Conservation (phyloP, 1,140 invertebrate genomes). For the Nomia melanderi region DNA sequence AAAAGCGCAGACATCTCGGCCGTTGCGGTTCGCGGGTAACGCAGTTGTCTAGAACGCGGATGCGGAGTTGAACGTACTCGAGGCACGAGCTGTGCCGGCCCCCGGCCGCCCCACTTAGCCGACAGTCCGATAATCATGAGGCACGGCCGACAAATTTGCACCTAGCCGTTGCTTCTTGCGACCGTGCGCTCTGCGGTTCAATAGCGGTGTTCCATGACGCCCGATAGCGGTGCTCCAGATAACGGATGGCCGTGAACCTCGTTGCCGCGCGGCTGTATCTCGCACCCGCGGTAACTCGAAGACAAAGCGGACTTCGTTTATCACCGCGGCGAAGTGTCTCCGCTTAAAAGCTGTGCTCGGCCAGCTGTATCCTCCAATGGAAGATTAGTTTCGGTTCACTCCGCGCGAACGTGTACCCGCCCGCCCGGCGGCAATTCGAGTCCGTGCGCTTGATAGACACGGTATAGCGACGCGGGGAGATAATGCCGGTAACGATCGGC, state of each 20-base stretch:
- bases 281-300: not conserved
- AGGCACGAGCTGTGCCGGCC: not conserved
- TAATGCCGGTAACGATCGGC: too few relatives aligned
- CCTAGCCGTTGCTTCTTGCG: constrained; percentile 13
- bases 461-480: too few relatives aligned
- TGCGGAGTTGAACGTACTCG: not conserved
- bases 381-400: not conserved
- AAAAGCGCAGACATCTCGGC: not conserved
- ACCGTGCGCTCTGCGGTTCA: constrained; percentile 15
- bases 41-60: not conserved
- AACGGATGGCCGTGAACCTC: constrained; percentile 37
- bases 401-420: too few relatives aligned
- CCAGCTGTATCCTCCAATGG: not conserved
- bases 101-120: not conserved
- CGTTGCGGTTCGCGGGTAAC: not conserved
- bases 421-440: too few relatives aligned
- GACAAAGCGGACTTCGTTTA: constrained; percentile 17
- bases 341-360: constrained; percentile 1
- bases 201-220: constrained; percentile 5
- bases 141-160: constrained; percentile 31
- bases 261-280: constrained; percentile 5
- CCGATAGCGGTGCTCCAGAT: constrained; percentile 27
- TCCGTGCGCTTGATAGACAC: too few relatives aligned
- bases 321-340: not conserved
- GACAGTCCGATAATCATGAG: constrained; percentile 21